Evolutionary conservation across 2,797 vertebrate genomes (phyloP).

Genomic region (Megalops cyprinoides): DNA sequence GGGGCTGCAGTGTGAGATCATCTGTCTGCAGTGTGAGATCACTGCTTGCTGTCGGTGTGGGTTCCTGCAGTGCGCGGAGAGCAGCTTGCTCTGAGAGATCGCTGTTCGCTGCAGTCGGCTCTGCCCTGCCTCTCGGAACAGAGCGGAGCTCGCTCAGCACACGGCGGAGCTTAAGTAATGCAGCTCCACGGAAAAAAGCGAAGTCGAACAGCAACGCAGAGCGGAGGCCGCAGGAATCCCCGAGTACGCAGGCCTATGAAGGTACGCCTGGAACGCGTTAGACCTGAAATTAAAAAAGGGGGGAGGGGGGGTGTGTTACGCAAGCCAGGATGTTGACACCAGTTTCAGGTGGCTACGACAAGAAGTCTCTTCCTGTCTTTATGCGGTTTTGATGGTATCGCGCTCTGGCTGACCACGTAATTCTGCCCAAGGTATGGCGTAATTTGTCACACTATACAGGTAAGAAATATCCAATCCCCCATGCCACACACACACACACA

Average conservation of each 20-base stretch:
- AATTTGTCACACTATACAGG: slow-evolving; percentile 12
- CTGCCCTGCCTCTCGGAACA: too few relatives aligned
- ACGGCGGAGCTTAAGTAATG: not conserved
- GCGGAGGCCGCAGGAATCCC: not conserved
- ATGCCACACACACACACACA: not conserved
- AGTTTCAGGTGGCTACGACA: slow-evolving; percentile 17
- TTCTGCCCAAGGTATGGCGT: not conserved
- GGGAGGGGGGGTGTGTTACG: not conserved
- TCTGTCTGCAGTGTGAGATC: too few relatives aligned
- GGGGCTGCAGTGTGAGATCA: not conserved
- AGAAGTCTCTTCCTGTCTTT: slow-evolving; percentile 16
- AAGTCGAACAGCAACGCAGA: too few relatives aligned
- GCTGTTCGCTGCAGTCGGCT: not conserved
- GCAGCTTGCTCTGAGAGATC: too few relatives aligned
- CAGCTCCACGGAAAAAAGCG: not conserved
- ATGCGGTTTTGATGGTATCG: not conserved
- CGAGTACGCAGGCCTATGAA: not conserved
- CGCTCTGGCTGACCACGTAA: not conserved
- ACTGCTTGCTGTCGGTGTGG: too few relatives aligned
- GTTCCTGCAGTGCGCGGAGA: too few relatives aligned
- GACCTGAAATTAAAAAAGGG: not conserved
- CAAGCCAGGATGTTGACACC: not conserved
- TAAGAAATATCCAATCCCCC: not conserved
- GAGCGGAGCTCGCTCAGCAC: too few relatives aligned
- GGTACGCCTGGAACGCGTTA: not conserved